These are phyloP conservation scores for Syrista parreyssii DNA, from an alignment of 2,888 invertebrate species.

Conservation along the genomic window DNA sequence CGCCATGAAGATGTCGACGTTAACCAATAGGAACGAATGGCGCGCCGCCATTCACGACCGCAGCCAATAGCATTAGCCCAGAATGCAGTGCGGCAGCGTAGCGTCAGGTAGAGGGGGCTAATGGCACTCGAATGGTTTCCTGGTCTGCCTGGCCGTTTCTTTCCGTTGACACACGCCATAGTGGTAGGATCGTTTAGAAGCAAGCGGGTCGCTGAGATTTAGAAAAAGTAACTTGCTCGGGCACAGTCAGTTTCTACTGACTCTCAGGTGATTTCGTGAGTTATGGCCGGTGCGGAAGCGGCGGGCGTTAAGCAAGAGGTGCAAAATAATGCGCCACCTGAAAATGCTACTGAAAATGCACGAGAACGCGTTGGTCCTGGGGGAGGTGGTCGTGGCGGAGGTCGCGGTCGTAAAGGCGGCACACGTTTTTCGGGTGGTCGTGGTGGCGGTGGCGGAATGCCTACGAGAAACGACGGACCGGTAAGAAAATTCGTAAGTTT, in stretches of 20 bases:
- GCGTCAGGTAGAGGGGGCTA: neutral
- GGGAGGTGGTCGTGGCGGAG: conserved; percentile 43
- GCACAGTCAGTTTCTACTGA: neutral
- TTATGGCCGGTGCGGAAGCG: conserved; percentile 49
- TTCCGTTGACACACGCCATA: conserved; percentile 42
- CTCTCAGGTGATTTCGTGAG: neutral
- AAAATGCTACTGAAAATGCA: conserved; percentile 49
- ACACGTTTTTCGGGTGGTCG: conserved; percentile 57
- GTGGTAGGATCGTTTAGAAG: conserved; percentile 27
- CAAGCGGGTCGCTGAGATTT: conserved; percentile 17
- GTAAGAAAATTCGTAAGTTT: conserved; percentile 29
- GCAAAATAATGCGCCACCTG: conserved; percentile 39
- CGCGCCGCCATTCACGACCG: neutral
- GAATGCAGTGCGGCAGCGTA: neutral
- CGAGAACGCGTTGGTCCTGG: conserved; percentile 39
- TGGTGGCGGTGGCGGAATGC: conserved; percentile 44
- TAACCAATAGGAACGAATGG: neutral
- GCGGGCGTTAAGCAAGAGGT: conserved; percentile 47
- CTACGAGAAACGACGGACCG: conserved; percentile 43
- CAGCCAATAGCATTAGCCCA: neutral
- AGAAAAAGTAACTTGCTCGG: conserved; percentile 12
- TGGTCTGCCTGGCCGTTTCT: conserved; percentile 26
- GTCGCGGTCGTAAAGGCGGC: conserved; percentile 53
- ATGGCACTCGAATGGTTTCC: neutral
- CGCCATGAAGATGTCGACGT: neutral